These are phyloP conservation scores for Gallinago solitaria DNA, from an alignment of 2,797 vertebrate species.

Conservation along the genomic window DNA sequence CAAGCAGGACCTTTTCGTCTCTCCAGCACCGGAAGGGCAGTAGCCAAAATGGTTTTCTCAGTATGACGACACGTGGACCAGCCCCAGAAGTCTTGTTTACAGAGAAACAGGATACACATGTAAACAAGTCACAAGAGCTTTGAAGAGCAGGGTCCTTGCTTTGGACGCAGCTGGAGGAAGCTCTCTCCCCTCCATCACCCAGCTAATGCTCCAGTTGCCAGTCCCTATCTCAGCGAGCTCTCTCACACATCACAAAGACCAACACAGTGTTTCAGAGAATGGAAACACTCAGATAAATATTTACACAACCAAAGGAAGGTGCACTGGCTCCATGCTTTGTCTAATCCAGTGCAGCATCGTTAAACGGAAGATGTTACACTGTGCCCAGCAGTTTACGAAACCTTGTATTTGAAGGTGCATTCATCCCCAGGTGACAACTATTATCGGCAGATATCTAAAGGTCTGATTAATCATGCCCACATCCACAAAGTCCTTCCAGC, in stretches of 20 bases:
- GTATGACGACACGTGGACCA: rapidly evolving
- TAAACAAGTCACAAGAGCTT: background rate
- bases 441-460: background rate
- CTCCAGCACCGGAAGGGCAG: background rate
- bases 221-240: background rate
- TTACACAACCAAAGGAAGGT: background rate
- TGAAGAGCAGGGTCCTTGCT: background rate
- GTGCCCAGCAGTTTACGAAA: background rate
- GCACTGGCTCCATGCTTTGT: rapidly evolving
- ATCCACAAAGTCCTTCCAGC: background rate
- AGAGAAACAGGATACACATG: background rate
- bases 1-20: background rate
- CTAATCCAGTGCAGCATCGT: background rate
- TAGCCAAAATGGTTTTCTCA: background rate
- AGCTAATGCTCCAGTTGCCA: background rate
- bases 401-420: background rate
- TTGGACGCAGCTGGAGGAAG: background rate
- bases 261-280: background rate
- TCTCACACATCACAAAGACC: background rate
- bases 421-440: background rate
- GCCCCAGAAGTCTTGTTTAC: background rate
- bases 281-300: background rate
- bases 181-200: background rate
- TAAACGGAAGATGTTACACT: background rate
- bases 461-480: background rate